phyloP scores from a whole-genome alignment of 2,888 invertebrate genomes.

The Lasioglossum pauxillum region DNA sequence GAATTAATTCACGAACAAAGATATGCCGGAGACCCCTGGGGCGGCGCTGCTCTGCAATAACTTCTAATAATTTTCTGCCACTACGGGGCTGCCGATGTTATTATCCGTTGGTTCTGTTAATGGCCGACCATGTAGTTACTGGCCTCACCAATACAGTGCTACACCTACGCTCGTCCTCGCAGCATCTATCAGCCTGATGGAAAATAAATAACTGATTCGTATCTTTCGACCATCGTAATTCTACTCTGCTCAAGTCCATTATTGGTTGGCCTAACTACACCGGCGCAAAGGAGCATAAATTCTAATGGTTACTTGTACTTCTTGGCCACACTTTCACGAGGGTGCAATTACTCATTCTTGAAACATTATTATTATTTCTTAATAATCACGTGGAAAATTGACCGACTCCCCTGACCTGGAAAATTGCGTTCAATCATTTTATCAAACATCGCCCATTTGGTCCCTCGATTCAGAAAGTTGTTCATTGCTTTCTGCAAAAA shows the following conservation, averaged over 20 bases:
- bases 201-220: slow-evolving; percentile 11
- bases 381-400: background rate
- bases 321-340: background rate
- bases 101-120: slow-evolving; percentile 53
- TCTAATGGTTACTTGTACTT: background rate
- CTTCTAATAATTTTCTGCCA: slow-evolving; percentile 71
- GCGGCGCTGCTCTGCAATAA: slow-evolving; percentile 66
- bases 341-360: background rate
- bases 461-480: background rate
- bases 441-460: background rate
- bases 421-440: background rate
- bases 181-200: slow-evolving; percentile 12
- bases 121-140: slow-evolving; percentile 28
- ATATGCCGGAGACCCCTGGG: slow-evolving; percentile 47
- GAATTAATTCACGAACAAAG: slow-evolving; percentile 69
- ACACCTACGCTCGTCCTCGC: background rate
- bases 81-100: slow-evolving; percentile 55
- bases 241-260: background rate
- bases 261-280: background rate
- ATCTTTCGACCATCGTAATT: slow-evolving; percentile 8
- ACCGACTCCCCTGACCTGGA: background rate
- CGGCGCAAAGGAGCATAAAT: background rate
- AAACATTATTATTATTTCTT: background rate
- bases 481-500: background rate
- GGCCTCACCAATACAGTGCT: too few relatives aligned